Evolutionary conservation across 2,797 vertebrate genomes (phyloP).

Genomic region (Megaceryle alcyon): DNA sequence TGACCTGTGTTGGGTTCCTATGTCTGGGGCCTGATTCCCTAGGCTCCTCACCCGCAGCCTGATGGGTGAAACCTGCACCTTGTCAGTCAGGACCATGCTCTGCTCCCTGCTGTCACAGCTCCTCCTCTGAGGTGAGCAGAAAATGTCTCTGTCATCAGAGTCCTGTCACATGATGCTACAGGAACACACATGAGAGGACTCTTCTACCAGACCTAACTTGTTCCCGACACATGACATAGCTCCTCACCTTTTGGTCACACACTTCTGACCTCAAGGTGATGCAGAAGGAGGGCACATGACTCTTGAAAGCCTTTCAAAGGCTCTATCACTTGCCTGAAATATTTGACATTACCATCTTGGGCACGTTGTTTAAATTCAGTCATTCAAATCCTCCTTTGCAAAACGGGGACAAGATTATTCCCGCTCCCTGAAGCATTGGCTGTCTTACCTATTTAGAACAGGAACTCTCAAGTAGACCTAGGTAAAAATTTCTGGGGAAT

Average conservation of each 20-base stretch:
- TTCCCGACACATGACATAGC: not conserved
- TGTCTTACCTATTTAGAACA: slow-evolving; percentile 1
- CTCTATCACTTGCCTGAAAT: not conserved
- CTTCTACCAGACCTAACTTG: not conserved
- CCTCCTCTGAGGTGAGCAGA: not conserved
- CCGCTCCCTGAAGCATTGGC: not conserved
- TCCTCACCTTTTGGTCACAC: not conserved
- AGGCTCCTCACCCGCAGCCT: not conserved
- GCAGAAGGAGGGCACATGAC: not conserved
- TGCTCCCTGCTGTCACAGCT: not conserved
- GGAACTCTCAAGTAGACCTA: not conserved
- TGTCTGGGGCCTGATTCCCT: not conserved
- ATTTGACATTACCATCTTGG: not conserved
- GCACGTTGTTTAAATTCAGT: not conserved
- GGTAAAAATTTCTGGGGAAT: not conserved
- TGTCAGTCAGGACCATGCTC: not conserved
- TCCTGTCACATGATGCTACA: fast-evolving
- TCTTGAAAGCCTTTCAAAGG: not conserved
- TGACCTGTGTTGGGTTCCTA: not conserved
- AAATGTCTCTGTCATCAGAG: not conserved
- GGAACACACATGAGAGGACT: not conserved
- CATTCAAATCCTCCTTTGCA: not conserved
- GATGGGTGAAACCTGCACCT: not conserved
- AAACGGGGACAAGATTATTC: not conserved
- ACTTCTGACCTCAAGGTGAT: not conserved